A percentile compares a stretch with the other conserved stretches of the same genome.
These are phyloP conservation scores for Nemotelus nigrinus DNA, from an alignment of 2,888 invertebrate species.

Conservation along the genomic window DNA sequence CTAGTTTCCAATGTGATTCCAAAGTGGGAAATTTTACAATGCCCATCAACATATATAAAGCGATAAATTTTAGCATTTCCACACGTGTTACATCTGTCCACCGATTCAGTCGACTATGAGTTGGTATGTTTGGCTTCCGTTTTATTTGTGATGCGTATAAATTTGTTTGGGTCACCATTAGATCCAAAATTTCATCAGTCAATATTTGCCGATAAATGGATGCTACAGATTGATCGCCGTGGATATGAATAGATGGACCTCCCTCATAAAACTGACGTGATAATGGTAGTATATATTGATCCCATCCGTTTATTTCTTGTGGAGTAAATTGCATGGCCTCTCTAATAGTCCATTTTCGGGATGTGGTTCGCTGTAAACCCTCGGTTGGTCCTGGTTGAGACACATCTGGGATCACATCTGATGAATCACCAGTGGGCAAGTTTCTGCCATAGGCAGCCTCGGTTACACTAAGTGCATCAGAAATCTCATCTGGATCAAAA, in stretches of 20 bases:
- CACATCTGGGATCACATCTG: constrained; percentile 10
- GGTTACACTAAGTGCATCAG: background rate
- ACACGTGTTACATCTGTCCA: constrained; percentile 9
- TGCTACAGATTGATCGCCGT: constrained; percentile 11
- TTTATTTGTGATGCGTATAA: constrained; percentile 7
- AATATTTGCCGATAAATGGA: background rate
- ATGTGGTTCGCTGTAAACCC: constrained; percentile 17
- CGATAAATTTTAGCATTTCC: constrained; percentile 10
- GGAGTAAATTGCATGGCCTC: constrained; percentile 1
- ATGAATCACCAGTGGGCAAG: constrained; percentile 1
- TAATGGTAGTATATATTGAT: constrained; percentile 1
- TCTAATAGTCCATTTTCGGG: constrained; percentile 3
- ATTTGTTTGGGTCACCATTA: constrained; percentile 12
- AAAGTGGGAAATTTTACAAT: constrained; percentile 19
- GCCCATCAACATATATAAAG: constrained; percentile 16
- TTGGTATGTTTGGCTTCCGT: constrained; percentile 18
- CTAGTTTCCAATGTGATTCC: constrained; percentile 15
- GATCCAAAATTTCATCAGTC: constrained; percentile 5
- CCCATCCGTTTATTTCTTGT: constrained; percentile 11
- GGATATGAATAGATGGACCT: constrained; percentile 11
- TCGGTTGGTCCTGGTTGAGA: constrained; percentile 14
- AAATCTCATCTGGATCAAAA: constrained; percentile 17
- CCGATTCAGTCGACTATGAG: background rate
- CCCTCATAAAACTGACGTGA: constrained; percentile 14
- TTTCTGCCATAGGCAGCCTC: constrained; percentile 17